A percentile compares a stretch with the other conserved stretches of the same genome.
Conservation (phyloP, 2,797 vertebrate species). For the Yasuhikotakia modesta region DNA sequence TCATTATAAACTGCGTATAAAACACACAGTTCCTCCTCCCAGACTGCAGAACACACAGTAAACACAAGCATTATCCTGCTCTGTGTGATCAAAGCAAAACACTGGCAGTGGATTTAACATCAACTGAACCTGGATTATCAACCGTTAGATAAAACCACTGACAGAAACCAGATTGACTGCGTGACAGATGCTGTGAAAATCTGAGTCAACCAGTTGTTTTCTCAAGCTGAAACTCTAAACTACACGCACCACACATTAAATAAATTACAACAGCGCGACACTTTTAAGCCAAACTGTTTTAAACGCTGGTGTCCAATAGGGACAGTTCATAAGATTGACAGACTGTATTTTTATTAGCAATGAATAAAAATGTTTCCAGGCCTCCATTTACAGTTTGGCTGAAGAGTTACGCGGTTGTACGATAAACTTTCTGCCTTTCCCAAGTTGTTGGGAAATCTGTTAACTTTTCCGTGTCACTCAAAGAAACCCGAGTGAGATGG, state of each 20-base stretch:
- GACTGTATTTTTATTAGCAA: too few relatives aligned
- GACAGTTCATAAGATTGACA: not conserved
- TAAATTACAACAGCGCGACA: too few relatives aligned
- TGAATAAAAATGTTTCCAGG: too few relatives aligned
- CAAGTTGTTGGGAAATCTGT: constrained; percentile 28
- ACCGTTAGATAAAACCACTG: constrained; percentile 15
- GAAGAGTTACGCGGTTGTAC: not conserved
- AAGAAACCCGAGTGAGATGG: constrained; percentile 10
- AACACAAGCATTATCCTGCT: constrained; percentile 12
- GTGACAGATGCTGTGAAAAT: constrained; percentile 11
- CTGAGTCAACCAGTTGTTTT: too few relatives aligned
- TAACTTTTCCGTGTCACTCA: constrained; percentile 4
- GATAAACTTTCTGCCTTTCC: not conserved
- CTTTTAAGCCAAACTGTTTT: too few relatives aligned
- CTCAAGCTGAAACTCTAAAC: too few relatives aligned
- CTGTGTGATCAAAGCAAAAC: constrained; percentile 38
- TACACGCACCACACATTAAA: too few relatives aligned
- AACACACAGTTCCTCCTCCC: constrained; percentile 78
- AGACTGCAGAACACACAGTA: constrained; percentile 74
- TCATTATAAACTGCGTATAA: constrained; percentile 88
- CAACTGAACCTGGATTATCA: constrained; percentile 27
- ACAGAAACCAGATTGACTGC: constrained; percentile 37
- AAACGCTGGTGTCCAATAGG: not conserved
- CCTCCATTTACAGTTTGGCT: constrained; percentile 19
- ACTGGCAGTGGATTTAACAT: not conserved